Evolutionary conservation across 2,113 vertebrate genomes (phyloP).

Genomic region (Grammomys dolichurus): DNA sequence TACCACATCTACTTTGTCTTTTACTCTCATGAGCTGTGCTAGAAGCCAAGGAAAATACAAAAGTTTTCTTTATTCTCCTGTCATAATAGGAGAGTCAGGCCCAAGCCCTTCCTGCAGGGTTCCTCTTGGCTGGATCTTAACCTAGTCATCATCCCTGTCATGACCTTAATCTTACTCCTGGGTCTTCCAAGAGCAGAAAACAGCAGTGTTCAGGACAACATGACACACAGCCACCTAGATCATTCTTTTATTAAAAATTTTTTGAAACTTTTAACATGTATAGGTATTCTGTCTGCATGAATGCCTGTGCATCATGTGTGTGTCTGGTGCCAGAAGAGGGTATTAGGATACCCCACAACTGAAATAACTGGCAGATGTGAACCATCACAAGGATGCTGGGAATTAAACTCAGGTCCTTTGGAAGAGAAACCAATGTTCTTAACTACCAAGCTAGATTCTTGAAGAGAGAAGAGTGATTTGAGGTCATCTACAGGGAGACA

Average conservation of each 20-base stretch:
- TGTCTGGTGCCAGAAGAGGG: background rate
- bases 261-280: background rate
- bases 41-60: conserved; percentile 36
- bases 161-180: background rate
- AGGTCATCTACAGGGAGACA: background rate
- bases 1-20: background rate
- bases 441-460: background rate
- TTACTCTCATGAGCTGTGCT: background rate
- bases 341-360: background rate
- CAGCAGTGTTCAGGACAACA: background rate
- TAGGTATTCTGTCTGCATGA: background rate
- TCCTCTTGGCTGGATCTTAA: background rate
- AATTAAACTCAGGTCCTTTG: background rate
- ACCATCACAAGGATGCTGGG: background rate
- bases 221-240: background rate
- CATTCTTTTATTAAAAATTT: background rate
- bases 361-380: background rate
- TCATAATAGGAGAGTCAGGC: background rate
- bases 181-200: background rate
- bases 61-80: background rate
- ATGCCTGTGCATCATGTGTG: background rate
- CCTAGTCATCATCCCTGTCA: too few species aligned
- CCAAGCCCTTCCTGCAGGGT: background rate
- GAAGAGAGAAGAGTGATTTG: background rate
- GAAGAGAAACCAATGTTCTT: background rate